These are phyloP conservation scores for Pterobdella sp. DNA, from an alignment of 2,888 invertebrate genomes.

Conservation along the genomic window DNA sequence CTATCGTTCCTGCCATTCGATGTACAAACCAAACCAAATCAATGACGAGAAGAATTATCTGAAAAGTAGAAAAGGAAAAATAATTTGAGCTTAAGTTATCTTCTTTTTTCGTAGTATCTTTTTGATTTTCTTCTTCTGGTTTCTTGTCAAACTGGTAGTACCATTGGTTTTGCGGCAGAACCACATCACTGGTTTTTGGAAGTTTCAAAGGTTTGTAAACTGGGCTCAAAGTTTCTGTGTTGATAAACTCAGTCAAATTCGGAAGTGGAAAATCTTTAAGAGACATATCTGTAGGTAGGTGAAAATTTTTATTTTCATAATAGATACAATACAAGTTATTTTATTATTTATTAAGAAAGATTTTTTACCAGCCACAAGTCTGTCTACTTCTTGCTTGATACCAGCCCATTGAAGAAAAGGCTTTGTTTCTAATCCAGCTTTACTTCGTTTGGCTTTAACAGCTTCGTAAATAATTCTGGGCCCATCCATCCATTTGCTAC, in stretches of 20 bases:
- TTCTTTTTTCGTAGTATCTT: constrained; percentile 1
- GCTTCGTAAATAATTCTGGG: constrained; percentile 42
- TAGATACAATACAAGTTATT: too few relatives aligned
- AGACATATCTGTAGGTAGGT: constrained; percentile 35
- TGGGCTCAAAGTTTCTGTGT: constrained; percentile 35
- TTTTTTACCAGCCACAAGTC: constrained; percentile 43
- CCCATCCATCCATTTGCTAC: constrained; percentile 45
- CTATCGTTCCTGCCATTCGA: constrained; percentile 45
- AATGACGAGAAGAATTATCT: constrained; percentile 42
- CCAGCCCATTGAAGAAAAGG: constrained; percentile 47
- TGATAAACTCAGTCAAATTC: constrained; percentile 37
- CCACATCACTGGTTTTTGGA: constrained; percentile 36
- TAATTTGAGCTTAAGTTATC: constrained; percentile 24
- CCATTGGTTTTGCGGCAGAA: constrained; percentile 39
- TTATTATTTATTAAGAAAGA: neutral
- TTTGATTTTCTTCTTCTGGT: constrained; percentile 10
- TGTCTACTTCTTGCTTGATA: constrained; percentile 43
- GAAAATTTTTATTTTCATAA: too few relatives aligned
- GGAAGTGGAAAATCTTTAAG: constrained; percentile 39
- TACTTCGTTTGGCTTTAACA: constrained; percentile 35
- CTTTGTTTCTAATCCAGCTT: constrained; percentile 39
- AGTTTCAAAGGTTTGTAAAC: constrained; percentile 32
- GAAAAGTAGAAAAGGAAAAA: constrained; percentile 36
- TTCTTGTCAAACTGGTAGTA: constrained; percentile 39
- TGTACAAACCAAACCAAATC: constrained; percentile 47